phyloP scores from a whole-genome alignment of 2,797 vertebrate genomes.

The Sebastes trivittatus region DNA sequence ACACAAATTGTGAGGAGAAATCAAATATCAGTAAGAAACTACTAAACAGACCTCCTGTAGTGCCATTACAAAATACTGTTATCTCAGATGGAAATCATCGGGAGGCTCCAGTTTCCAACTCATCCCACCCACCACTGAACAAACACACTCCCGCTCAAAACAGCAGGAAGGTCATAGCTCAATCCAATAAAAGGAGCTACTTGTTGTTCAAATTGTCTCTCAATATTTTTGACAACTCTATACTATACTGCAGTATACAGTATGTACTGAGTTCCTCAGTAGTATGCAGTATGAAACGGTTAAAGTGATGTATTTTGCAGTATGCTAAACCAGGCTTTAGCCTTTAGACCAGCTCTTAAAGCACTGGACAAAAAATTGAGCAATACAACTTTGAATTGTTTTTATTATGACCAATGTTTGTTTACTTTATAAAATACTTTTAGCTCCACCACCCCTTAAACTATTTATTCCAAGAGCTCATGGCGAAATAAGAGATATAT shows the following conservation, averaged over 20 bases:
- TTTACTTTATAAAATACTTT: too few species aligned
- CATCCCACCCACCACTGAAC: background rate
- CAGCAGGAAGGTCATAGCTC: background rate
- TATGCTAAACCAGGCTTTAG: too few species aligned
- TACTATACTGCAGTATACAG: too few species aligned
- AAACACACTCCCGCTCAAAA: background rate
- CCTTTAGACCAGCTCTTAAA: too few species aligned
- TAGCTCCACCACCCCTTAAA: too few species aligned
- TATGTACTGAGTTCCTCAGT: too few species aligned
- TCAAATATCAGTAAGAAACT: background rate
- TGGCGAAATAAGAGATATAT: too few species aligned
- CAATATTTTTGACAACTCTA: background rate
- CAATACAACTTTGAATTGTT: too few species aligned
- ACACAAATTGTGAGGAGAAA: background rate
- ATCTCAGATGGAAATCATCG: background rate
- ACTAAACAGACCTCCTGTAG: background rate
- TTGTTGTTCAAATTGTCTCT: background rate
- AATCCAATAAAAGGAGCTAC: background rate
- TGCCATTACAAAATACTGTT: background rate
- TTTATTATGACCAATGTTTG: too few species aligned
- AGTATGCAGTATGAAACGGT: too few species aligned
- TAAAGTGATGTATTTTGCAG: rapidly evolving
- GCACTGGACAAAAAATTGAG: rapidly evolving
- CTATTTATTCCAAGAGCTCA: too few species aligned
- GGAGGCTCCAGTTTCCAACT: background rate